phyloP scores from a whole-genome alignment of 2,797 vertebrate species.

The Poeciliopsis paucimaculata region DNA sequence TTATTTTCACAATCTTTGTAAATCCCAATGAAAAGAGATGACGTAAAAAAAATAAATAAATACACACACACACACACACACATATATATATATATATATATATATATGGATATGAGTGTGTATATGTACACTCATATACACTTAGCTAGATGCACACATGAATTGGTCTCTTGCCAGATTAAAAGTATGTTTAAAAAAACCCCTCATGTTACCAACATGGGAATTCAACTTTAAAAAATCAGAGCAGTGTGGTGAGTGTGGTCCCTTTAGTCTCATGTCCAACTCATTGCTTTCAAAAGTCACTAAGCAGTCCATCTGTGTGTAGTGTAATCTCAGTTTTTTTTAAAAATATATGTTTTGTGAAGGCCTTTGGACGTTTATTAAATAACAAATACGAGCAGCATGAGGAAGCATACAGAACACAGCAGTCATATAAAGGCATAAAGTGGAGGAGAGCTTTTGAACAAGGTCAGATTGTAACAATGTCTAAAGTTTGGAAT shows the following conservation, averaged over 20 bases:
- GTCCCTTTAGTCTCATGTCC: not conserved
- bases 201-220: not conserved
- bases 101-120: too few relatives aligned
- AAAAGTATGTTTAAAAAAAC: slow-evolving; percentile 35
- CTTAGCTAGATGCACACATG: slow-evolving; percentile 14
- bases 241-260: not conserved
- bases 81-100: too few relatives aligned
- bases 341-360: not conserved
- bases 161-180: slow-evolving; percentile 31
- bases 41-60: not conserved
- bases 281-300: not conserved
- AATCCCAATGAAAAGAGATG: slow-evolving; percentile 21
- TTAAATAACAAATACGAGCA: not conserved
- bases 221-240: not conserved
- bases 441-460: not conserved
- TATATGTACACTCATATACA: not conserved
- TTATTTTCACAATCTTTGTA: slow-evolving; percentile 29
- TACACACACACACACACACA: too few relatives aligned
- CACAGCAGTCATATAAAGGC: not conserved
- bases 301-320: not conserved
- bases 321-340: not conserved
- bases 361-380: not conserved
- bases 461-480: not conserved
- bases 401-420: not conserved
- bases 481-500: not conserved